Conservation (phyloP, 23 tunicate genomes). For the Phallusia fumigata region DNA sequence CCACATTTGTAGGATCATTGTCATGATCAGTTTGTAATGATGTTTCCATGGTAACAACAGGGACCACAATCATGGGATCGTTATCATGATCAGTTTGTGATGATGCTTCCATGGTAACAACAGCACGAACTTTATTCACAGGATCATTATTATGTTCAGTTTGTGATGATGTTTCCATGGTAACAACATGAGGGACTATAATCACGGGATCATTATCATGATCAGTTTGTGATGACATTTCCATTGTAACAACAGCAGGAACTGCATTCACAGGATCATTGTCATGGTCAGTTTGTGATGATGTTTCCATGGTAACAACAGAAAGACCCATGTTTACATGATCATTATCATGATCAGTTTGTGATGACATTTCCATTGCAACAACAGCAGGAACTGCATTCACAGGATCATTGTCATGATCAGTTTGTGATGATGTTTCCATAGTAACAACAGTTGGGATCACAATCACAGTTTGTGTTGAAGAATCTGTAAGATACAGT, state of each 20-base stretch:
- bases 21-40: neutral
- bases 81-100: constrained; percentile 11
- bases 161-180: constrained; percentile 19
- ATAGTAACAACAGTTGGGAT: neutral
- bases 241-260: neutral
- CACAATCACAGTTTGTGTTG: constrained; percentile 34
- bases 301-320: neutral
- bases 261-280: neutral
- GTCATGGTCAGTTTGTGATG: constrained; percentile 19
- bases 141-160: constrained; percentile 34
- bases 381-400: neutral
- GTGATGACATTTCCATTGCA: neutral
- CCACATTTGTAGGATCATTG: neutral
- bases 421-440: neutral
- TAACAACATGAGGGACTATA: neutral
- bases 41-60: neutral
- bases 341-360: constrained; percentile 5
- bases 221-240: constrained; percentile 39
- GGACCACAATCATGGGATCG: neutral
- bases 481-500: neutral
- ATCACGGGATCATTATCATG: constrained; percentile 25
- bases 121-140: neutral
- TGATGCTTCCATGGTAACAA: neutral
- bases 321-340: neutral
- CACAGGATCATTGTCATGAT: neutral